Evolutionary conservation across 1,140 invertebrate genomes (phyloP).

Genomic region (Drosophila mayri): DNA sequence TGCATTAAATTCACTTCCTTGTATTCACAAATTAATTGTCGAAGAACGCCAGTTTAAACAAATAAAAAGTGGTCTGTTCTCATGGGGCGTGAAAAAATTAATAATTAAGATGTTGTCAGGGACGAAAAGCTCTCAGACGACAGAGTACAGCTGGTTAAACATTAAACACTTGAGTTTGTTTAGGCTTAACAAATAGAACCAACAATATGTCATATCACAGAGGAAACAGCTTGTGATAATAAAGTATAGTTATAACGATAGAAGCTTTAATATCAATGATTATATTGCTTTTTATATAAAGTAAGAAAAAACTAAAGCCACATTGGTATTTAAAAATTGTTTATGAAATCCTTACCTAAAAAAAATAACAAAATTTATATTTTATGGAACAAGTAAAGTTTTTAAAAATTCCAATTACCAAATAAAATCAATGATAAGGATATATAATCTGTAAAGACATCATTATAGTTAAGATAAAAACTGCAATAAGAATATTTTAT

Average conservation of each 20-base stretch:
- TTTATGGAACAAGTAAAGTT: too few relatives aligned
- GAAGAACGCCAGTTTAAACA: background rate
- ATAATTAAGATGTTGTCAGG: slow-evolving; percentile 29
- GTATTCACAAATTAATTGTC: background rate
- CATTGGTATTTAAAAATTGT: too few relatives aligned
- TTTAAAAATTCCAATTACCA: too few relatives aligned
- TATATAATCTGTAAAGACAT: too few relatives aligned
- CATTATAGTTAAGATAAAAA: background rate
- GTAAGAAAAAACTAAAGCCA: too few relatives aligned
- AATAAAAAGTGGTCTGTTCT: slow-evolving; percentile 5
- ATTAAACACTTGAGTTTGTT: slow-evolving; percentile 64
- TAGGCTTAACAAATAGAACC: slow-evolving; percentile 21
- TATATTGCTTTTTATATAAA: too few relatives aligned
- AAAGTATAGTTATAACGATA: background rate
- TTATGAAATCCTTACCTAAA: too few relatives aligned
- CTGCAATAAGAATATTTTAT: background rate
- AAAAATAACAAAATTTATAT: too few relatives aligned
- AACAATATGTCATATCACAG: slow-evolving; percentile 9
- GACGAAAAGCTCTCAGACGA: slow-evolving; percentile 17
- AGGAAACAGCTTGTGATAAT: background rate
- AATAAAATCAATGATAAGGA: too few relatives aligned
- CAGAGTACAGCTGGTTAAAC: slow-evolving; percentile 50
- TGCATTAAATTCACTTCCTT: background rate
- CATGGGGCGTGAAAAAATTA: slow-evolving; percentile 11
- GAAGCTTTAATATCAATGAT: too few relatives aligned